These are phyloP conservation scores for Choloepus hoffmanni DNA, from an alignment of 2,113 vertebrate genomes.

Conservation along the genomic window DNA sequence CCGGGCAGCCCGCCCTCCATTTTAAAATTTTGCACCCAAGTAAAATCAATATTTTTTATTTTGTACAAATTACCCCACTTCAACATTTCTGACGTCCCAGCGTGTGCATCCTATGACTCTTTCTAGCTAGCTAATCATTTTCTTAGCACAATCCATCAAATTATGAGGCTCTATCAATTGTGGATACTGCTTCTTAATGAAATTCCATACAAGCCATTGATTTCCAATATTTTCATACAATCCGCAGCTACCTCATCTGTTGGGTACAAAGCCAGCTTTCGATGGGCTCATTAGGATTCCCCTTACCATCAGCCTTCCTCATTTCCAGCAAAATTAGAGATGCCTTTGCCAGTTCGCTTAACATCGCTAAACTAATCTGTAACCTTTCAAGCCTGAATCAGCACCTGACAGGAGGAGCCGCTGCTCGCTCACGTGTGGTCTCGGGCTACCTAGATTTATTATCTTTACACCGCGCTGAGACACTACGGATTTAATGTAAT, in stretches of 20 bases:
- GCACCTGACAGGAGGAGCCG: slow-evolving; percentile 86
- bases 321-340: slow-evolving; percentile 97
- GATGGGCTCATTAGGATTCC: slow-evolving; percentile 98
- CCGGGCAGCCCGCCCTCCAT: slow-evolving; percentile 86
- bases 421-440: slow-evolving; percentile 84
- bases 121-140: slow-evolving; percentile 98
- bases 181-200: slow-evolving; percentile 99
- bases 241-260: slow-evolving; percentile 95
- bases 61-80: slow-evolving; percentile 96
- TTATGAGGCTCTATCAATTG: slow-evolving; percentile 99
- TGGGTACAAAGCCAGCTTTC: slow-evolving; percentile 97
- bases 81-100: slow-evolving; percentile 91
- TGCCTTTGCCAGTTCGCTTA: slow-evolving; percentile 93
- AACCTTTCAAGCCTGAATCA: slow-evolving; percentile 89
- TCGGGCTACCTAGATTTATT: slow-evolving; percentile 84
- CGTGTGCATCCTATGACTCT: slow-evolving; percentile 89
- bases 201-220: slow-evolving; percentile 99
- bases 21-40: slow-evolving; percentile 93
- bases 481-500: slow-evolving; percentile 77
- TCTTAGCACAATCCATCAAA: slow-evolving; percentile 99
- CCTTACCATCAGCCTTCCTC: slow-evolving; percentile 94
- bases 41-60: slow-evolving; percentile 96
- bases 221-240: slow-evolving; percentile 99
- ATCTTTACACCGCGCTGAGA: slow-evolving; percentile 82
- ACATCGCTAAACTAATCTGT: slow-evolving; percentile 91